Evolutionary conservation across 2,888 invertebrate species (phyloP).

Genomic region (Habroteleia sp.): DNA sequence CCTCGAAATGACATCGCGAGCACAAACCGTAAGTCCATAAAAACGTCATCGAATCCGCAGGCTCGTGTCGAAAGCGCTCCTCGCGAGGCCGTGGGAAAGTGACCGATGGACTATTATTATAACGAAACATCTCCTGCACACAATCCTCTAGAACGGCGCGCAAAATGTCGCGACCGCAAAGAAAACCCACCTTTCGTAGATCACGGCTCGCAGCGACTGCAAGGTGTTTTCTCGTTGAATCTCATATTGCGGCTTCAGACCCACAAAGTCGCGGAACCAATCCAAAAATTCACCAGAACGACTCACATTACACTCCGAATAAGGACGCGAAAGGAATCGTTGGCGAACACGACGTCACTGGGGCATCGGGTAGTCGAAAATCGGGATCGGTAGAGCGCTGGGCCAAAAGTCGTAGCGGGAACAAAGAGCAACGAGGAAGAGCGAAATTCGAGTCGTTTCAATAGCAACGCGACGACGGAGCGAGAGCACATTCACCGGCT

Average conservation of each 20-base stretch:
- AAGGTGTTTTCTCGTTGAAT: background rate
- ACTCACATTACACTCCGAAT: conserved; percentile 5
- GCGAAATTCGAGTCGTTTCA: conserved; percentile 32
- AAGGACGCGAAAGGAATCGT: conserved; percentile 5
- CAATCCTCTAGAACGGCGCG: background rate
- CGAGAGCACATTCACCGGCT: conserved; percentile 74
- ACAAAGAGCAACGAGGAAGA: conserved; percentile 31
- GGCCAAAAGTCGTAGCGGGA: conserved; percentile 11
- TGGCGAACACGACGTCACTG: conserved; percentile 1
- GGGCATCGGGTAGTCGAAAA: conserved; percentile 1
- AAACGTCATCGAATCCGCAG: conserved; percentile 32
- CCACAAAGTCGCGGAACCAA: conserved; percentile 6
- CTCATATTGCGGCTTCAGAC: background rate
- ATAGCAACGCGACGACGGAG: conserved; percentile 20
- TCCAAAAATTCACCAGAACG: conserved; percentile 1
- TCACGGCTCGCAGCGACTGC: background rate
- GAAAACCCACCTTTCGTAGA: conserved; percentile 11
- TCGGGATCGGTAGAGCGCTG: background rate
- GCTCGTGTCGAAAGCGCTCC: conserved; percentile 17
- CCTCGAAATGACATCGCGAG: background rate
- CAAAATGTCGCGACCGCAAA: background rate
- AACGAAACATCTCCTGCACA: conserved; percentile 22
- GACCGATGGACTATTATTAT: conserved; percentile 47
- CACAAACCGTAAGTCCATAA: conserved; percentile 8
- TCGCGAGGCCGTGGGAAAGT: conserved; percentile 57